Conservation (phyloP, 2,888 invertebrate species). For the Entomobrya multifasciata region DNA sequence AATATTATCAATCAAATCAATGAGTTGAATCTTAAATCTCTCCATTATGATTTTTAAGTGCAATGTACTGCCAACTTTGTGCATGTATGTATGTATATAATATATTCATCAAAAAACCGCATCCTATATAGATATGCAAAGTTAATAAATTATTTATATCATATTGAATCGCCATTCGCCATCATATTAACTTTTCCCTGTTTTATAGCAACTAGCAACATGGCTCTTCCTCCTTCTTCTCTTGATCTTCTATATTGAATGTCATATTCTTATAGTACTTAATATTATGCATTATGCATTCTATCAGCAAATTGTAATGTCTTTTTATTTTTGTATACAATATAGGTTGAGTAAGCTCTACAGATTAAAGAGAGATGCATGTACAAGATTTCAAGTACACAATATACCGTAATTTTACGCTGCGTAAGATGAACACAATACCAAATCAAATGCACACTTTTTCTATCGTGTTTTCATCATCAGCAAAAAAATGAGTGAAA, state of each 20-base stretch:
- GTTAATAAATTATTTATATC: slow-evolving; percentile 3
- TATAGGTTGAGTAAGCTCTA: slow-evolving; percentile 33
- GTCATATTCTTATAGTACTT: slow-evolving; percentile 4
- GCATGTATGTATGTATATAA: too few relatives aligned
- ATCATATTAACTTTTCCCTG: neutral
- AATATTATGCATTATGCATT: too few relatives aligned
- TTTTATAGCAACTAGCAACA: too few relatives aligned
- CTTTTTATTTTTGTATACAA: slow-evolving; percentile 8
- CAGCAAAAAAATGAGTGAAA: neutral
- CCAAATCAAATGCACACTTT: neutral
- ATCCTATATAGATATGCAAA: slow-evolving; percentile 12
- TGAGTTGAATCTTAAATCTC: slow-evolving; percentile 32
- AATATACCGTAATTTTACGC: slow-evolving; percentile 42
- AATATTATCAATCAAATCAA: slow-evolving; percentile 44
- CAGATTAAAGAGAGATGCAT: slow-evolving; percentile 25
- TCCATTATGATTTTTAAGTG: neutral
- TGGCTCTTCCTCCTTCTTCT: neutral
- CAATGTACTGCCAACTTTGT: neutral
- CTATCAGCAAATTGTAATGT: too few relatives aligned
- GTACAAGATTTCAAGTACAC: slow-evolving; percentile 25
- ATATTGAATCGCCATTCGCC: slow-evolving; percentile 13
- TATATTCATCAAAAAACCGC: too few relatives aligned
- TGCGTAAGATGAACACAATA: neutral
- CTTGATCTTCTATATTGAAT: neutral
- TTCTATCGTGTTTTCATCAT: neutral